Evolutionary conservation across 2,888 invertebrate species (phyloP).

Genomic region (Lordiphosa andalusiaca): DNA sequence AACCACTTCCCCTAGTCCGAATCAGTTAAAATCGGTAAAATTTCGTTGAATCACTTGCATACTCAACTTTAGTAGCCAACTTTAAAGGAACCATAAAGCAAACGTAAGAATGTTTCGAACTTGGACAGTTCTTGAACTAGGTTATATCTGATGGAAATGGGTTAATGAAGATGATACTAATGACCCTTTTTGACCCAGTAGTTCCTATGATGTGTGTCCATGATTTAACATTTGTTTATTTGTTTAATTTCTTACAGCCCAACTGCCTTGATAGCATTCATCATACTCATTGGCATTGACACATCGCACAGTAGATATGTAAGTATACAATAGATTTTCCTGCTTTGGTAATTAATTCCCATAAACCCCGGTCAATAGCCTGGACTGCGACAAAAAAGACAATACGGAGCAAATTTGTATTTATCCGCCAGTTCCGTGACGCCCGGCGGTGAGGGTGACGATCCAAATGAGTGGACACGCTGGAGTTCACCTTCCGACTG

Average conservation of each 20-base stretch:
- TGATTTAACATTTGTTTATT: no score
- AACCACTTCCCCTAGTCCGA: no score
- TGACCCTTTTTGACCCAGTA: no score
- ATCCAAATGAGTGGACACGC: slow-evolving; percentile 87
- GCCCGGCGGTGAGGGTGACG: slow-evolving; percentile 85
- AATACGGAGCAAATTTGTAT: slow-evolving; percentile 87
- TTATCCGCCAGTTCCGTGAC: slow-evolving; percentile 87
- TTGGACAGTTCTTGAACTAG: no score
- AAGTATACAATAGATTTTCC: slow-evolving; percentile 78
- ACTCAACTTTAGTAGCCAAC: no score
- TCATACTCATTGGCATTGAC: slow-evolving; percentile 82
- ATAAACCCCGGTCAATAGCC: slow-evolving; percentile 80
- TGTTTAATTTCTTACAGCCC: slow-evolving; percentile 82
- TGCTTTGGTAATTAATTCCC: neutral
- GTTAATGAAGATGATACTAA: no score
- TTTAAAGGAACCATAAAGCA: no score
- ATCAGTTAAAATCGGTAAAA: no score
- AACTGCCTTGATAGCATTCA: slow-evolving; percentile 83
- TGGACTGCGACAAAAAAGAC: slow-evolving; percentile 88
- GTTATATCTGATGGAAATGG: no score
- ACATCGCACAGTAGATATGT: slow-evolving; percentile 83
- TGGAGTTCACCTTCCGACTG: slow-evolving; percentile 93
- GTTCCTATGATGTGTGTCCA: no score
- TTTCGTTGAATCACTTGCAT: no score
- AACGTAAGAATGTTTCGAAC: no score